Conservation (phyloP, 2,888 invertebrate genomes). For the Polydrusus cervinus region DNA sequence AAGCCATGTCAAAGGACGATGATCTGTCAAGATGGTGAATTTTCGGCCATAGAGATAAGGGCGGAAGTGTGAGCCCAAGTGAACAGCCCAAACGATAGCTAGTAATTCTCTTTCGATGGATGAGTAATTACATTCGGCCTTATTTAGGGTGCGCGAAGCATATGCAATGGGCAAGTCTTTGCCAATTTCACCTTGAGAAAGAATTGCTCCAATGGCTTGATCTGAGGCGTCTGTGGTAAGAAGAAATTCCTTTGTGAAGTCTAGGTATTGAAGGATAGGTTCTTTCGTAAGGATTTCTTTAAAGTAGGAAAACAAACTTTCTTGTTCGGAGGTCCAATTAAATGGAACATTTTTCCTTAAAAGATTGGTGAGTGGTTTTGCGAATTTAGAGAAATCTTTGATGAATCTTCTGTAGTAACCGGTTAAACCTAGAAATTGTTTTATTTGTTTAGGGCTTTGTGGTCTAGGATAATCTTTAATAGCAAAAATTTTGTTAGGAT, state of each 20-base stretch:
- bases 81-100: slow-evolving; percentile 30
- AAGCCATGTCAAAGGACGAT: slow-evolving; percentile 65
- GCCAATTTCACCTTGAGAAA: slow-evolving; percentile 34
- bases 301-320: slow-evolving; percentile 55
- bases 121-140: slow-evolving; percentile 57
- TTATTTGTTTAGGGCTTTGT: slow-evolving; percentile 59
- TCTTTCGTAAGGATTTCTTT: slow-evolving; percentile 40
- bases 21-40: slow-evolving; percentile 63
- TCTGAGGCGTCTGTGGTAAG: slow-evolving; percentile 45
- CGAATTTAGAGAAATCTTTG: slow-evolving; percentile 32
- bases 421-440: slow-evolving; percentile 62
- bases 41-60: slow-evolving; percentile 43
- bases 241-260: slow-evolving; percentile 38
- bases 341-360: slow-evolving; percentile 46
- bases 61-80: slow-evolving; percentile 39
- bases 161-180: slow-evolving; percentile 48
- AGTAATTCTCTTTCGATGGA: slow-evolving; percentile 60
- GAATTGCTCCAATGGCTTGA: slow-evolving; percentile 42
- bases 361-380: neutral
- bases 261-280: slow-evolving; percentile 48
- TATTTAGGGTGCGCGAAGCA: slow-evolving; percentile 41
- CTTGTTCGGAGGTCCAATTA: slow-evolving; percentile 47
- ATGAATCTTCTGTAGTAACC: slow-evolving; percentile 61
- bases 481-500: slow-evolving; percentile 62
- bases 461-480: slow-evolving; percentile 61